Percentiles rank a stretch among this genome's conserved stretches.
phyloP scores from a whole-genome alignment of 2,113 vertebrate species.

The Nothobranchius kuhntae region DNA sequence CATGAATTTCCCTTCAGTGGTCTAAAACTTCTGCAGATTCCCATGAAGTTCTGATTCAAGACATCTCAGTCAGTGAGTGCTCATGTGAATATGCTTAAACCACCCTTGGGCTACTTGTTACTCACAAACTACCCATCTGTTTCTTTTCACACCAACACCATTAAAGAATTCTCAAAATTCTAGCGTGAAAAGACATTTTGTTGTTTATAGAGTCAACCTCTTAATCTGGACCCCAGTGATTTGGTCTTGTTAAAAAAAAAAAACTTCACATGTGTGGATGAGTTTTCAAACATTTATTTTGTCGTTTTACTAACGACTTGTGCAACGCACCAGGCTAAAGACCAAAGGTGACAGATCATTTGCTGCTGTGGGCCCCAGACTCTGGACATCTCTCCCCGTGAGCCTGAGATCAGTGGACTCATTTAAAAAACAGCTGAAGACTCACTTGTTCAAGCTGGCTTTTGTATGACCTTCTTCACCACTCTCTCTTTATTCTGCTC shows the following conservation, averaged over 20 bases:
- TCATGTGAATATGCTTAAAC: not conserved
- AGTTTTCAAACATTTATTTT: slow-evolving; percentile 4
- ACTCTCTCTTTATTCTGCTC: too few relatives aligned
- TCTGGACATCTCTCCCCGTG: too few relatives aligned
- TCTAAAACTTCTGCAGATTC: slow-evolving; percentile 1
- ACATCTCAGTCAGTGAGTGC: too few relatives aligned
- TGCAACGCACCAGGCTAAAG: too few relatives aligned
- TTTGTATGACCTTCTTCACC: too few relatives aligned
- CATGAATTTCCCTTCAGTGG: not conserved
- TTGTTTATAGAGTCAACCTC: not conserved
- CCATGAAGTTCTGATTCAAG: slow-evolving; percentile 11
- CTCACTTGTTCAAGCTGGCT: too few relatives aligned
- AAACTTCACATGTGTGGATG: not conserved
- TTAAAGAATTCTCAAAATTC: not conserved
- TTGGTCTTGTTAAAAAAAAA: slow-evolving; percentile 3
- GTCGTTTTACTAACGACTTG: not conserved
- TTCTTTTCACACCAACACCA: not conserved
- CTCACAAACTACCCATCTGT: slow-evolving; percentile 17
- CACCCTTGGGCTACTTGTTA: not conserved
- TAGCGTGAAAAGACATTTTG: not conserved
- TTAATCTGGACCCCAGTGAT: not conserved
- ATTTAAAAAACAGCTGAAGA: too few relatives aligned
- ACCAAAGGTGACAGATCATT: too few relatives aligned
- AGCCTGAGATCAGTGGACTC: too few relatives aligned
- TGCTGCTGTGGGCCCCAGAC: too few relatives aligned